Conservation (phyloP, 2,888 invertebrate species). For the Augochlorella aurata region DNA sequence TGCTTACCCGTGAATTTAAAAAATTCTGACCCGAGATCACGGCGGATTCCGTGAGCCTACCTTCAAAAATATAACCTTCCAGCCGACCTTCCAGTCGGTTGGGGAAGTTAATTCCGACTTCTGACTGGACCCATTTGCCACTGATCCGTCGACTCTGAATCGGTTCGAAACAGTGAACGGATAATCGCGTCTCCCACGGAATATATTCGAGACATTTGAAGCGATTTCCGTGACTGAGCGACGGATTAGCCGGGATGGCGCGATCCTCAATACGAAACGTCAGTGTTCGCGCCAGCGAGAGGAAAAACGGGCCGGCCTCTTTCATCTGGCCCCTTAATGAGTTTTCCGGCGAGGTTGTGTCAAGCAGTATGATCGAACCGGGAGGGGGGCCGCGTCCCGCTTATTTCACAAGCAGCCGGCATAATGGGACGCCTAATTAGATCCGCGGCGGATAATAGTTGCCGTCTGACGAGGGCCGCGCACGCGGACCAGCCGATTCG, state of each 20-base stretch:
- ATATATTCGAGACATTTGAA: neutral
- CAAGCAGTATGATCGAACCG: neutral
- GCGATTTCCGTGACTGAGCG: neutral
- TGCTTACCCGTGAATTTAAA: too few relatives aligned
- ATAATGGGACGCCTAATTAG: constrained; percentile 43
- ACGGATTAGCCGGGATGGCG: neutral
- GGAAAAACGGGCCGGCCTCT: neutral
- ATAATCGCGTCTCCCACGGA: neutral
- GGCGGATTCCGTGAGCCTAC: too few relatives aligned
- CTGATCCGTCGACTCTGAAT: neutral
- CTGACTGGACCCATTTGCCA: neutral
- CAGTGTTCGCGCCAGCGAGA: neutral
- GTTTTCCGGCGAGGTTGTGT: neutral
- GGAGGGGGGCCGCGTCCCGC: constrained; percentile 10
- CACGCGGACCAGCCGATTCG: constrained; percentile 20
- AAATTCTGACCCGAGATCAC: too few relatives aligned
- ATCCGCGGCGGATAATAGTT: constrained; percentile 51
- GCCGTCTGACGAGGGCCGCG: constrained; percentile 34
- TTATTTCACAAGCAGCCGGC: constrained; percentile 23
- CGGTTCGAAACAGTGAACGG: neutral
- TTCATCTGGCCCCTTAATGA: constrained; percentile 1
- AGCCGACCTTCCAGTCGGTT: too few relatives aligned
- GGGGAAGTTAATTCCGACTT: neutral
- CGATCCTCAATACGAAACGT: neutral
- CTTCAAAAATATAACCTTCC: too few relatives aligned